Evolutionary conservation across 2,888 invertebrate genomes (phyloP).

Genomic region (Cancer borealis): DNA sequence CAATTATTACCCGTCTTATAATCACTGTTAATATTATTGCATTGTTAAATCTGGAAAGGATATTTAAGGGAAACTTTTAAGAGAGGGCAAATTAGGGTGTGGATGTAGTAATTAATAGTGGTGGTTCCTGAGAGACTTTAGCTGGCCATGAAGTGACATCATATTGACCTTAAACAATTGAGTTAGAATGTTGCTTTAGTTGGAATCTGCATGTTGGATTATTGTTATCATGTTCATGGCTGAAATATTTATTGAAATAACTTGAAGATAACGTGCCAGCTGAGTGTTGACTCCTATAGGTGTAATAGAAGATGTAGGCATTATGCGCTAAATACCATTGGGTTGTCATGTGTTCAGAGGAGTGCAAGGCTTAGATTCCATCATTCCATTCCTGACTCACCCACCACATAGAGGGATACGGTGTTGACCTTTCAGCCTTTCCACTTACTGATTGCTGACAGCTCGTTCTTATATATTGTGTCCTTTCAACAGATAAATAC

Average conservation of each 20-base stretch:
- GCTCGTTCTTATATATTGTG: background rate
- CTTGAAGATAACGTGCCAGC: background rate
- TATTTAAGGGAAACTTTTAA: background rate
- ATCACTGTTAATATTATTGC: conserved; percentile 58
- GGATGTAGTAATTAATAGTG: background rate
- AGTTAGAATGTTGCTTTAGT: background rate
- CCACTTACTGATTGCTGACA: background rate
- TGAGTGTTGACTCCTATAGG: conserved; percentile 11
- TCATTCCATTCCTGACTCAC: conserved; percentile 32
- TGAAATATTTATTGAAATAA: background rate
- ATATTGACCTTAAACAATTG: background rate
- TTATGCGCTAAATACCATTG: background rate
- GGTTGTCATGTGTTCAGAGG: background rate
- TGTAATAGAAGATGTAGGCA: background rate
- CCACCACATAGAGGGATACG: background rate
- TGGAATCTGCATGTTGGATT: background rate
- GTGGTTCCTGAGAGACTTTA: conserved; percentile 33
- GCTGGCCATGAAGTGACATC: background rate
- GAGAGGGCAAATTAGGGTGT: background rate
- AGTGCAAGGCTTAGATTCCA: background rate
- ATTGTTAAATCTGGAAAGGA: conserved; percentile 56
- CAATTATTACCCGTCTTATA: background rate
- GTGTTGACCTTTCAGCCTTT: background rate
- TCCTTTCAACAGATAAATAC: too few relatives aligned
- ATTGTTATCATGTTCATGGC: background rate